These are phyloP conservation scores for Epinephelus cyanopodus DNA, from an alignment of 2,113 vertebrate genomes.

Conservation along the genomic window DNA sequence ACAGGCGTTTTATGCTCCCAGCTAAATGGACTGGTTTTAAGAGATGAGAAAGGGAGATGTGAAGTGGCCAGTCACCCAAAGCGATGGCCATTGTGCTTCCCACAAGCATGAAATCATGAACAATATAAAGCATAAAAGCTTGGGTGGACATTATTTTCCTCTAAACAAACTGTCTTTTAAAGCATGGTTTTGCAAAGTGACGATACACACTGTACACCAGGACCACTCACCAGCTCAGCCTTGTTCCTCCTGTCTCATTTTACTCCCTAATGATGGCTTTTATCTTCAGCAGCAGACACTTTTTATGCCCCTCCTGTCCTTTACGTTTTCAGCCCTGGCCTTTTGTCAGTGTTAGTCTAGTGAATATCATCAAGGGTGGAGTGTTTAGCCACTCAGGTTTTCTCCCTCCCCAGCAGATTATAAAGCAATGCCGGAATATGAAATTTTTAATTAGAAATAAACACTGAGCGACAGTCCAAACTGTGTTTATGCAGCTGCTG, in stretches of 20 bases:
- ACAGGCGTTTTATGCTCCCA: slow-evolving; percentile 14
- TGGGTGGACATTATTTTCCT: slow-evolving; percentile 55
- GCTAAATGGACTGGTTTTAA: slow-evolving; percentile 52
- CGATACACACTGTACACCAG: slow-evolving; percentile 24
- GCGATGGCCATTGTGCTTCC: slow-evolving; percentile 42
- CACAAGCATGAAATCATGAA: slow-evolving; percentile 36
- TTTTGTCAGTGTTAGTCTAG: slow-evolving; percentile 68
- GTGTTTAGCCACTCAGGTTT: slow-evolving; percentile 57
- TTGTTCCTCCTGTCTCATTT: slow-evolving; percentile 66
- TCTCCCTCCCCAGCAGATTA: slow-evolving; percentile 11
- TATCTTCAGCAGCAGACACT: slow-evolving; percentile 79
- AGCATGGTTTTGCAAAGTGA: slow-evolving; percentile 40
- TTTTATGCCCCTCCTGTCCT: slow-evolving; percentile 82
- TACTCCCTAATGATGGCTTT: slow-evolving; percentile 80
- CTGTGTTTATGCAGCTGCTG: slow-evolving; percentile 50
- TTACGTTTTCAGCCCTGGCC: slow-evolving; percentile 74
- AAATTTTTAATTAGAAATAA: slow-evolving; percentile 62
- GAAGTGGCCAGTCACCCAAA: slow-evolving; percentile 47
- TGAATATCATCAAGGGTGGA: slow-evolving; percentile 65
- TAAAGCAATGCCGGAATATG: slow-evolving; percentile 47
- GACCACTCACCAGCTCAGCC: slow-evolving; percentile 46
- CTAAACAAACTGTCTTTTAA: slow-evolving; percentile 56
- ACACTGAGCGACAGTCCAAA: slow-evolving; percentile 25
- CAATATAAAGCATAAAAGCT: slow-evolving; percentile 50
- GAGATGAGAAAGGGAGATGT: slow-evolving; percentile 35